Conservation (phyloP, 2,888 invertebrate genomes). For the Tipula confusa region DNA sequence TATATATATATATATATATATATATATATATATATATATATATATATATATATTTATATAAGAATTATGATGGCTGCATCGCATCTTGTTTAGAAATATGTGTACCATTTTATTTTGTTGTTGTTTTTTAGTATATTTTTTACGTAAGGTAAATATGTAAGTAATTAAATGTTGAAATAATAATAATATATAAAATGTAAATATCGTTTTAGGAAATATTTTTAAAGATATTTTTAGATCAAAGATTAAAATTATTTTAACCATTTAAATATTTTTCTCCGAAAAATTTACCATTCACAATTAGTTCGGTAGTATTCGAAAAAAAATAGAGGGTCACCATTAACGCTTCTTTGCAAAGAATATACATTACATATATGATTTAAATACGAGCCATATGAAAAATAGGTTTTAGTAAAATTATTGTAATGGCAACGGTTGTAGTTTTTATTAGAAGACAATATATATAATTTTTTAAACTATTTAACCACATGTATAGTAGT, state of each 20-base stretch:
- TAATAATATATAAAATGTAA: background rate
- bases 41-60: background rate
- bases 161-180: constrained; percentile 25
- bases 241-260: background rate
- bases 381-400: background rate
- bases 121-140: background rate
- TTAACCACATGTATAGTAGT: background rate
- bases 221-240: background rate
- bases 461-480: background rate
- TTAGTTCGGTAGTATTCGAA: background rate
- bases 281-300: background rate
- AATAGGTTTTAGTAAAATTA: background rate
- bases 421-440: background rate
- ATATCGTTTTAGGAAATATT: constrained; percentile 9
- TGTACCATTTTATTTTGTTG: background rate
- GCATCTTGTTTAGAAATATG: constrained; percentile 6
- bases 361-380: background rate
- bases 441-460: background rate
- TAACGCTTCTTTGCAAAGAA: background rate
- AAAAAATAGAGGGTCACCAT: background rate
- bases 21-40: background rate
- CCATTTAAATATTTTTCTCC: background rate
- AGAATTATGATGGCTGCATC: background rate
- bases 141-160: constrained; percentile 20
- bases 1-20: background rate